These are phyloP conservation scores for Ophioninae sp. DNA, from an alignment of 2,888 invertebrate species.

Conservation along the genomic window DNA sequence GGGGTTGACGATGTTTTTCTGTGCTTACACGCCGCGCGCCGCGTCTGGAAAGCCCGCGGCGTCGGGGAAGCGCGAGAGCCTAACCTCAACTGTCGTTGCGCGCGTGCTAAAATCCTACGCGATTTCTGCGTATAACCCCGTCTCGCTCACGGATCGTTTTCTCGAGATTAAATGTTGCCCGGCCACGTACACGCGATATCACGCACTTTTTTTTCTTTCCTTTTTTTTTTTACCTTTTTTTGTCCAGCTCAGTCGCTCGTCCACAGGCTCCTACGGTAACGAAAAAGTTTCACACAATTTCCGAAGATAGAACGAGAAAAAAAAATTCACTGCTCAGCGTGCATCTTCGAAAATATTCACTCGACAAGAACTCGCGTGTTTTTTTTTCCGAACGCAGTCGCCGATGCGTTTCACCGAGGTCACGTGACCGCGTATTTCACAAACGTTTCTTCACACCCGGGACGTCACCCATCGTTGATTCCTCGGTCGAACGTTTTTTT, in stretches of 20 bases:
- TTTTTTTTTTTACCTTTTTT: neutral
- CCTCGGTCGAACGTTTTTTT: neutral
- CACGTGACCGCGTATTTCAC: conserved; percentile 33
- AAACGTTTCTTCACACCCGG: conserved; percentile 23
- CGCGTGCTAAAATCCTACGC: conserved; percentile 45
- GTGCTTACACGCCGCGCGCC: conserved; percentile 18
- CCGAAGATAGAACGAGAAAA: neutral
- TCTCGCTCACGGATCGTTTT: conserved; percentile 24
- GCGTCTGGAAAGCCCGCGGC: conserved; percentile 46
- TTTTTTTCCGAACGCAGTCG: conserved; percentile 1
- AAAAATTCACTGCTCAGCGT: neutral
- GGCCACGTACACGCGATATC: conserved; percentile 29
- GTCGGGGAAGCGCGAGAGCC: conserved; percentile 25
- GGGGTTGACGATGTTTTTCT: conserved; percentile 35
- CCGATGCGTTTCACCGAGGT: conserved; percentile 7
- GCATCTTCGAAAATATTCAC: neutral
- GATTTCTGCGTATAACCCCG: conserved; percentile 20
- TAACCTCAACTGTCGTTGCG: conserved; percentile 53
- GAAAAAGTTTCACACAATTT: neutral
- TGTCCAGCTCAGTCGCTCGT: neutral
- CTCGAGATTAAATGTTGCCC: conserved; percentile 26
- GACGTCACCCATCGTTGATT: conserved; percentile 13
- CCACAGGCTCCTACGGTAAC: neutral
- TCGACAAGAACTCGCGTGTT: conserved; percentile 9
- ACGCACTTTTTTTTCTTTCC: conserved; percentile 1